Base-by-base conservation (phyloP, 2,888 invertebrate genomes). In the Scaptomyza polygonia region DNA sequence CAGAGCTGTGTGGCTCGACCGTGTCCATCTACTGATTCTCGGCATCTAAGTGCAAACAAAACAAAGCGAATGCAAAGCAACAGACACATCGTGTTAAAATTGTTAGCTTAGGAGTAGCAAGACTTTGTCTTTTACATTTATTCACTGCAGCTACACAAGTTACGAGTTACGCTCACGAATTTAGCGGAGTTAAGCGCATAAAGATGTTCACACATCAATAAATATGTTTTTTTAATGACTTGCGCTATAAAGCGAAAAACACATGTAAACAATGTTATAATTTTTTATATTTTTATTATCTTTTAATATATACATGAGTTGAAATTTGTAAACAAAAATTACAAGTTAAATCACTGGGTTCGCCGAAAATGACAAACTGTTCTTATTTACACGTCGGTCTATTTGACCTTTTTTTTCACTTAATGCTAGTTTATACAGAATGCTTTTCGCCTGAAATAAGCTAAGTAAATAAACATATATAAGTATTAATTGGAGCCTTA, bases 341-440 rank as follows among this genome's bases (percentile, higher is more conserved):
- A 89, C 86, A 61, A 67, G 58, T 70, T 88, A 81, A 89, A 90
- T 90, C 90, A 90, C 89, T 89, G 90, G 88, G 88, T 87, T 83
- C 81, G 69, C 79, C 79, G 53, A 36, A 30, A 40, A 30, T 53
- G 56, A 55, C 66, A 59, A 62, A 63, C 59, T 59, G 54, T 69
- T 70, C 53, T 39, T 64, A 71, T 58, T 47, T 61, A 56, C 45
- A 51, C 34, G 21, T 27, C 39, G 44, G 32, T 36, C 29, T 59
- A 9, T 16, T 44, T 55, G 32, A 16, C 9, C 32, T 49, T 43
- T 48, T 61, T 11, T 61, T 44, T 45, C 82, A 85, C 68, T 84
- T 82, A 87, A 78, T 30, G 16, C 83, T 82, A 85, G 78, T 70
- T 82, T 79, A 64, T 80, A 79, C 79, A 85, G 63, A 72, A 72